Evolutionary conservation across 2,888 invertebrate species (phyloP).

Genomic region (Leptogaster cylindrica): DNA sequence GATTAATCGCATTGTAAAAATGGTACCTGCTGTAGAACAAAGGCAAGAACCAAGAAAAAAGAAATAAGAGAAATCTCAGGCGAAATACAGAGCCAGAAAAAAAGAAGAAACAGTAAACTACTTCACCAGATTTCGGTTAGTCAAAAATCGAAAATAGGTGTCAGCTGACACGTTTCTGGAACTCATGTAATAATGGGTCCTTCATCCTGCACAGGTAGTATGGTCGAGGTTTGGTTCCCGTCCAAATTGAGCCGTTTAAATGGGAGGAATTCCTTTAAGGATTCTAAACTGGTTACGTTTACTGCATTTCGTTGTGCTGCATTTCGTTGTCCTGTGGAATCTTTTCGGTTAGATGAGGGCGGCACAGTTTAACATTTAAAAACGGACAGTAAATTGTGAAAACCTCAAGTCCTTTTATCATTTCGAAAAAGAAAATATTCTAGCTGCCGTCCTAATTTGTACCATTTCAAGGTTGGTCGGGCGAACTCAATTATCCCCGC

Average conservation of each 20-base stretch:
- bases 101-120: no score
- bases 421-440: neutral
- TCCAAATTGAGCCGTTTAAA: constrained; percentile 11
- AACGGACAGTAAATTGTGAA: neutral
- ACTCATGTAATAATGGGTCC: constrained; percentile 7
- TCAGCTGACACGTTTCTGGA: constrained; percentile 14
- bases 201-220: neutral
- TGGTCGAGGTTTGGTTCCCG: neutral
- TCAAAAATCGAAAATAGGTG: constrained; percentile 2
- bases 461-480: neutral
- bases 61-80: no score
- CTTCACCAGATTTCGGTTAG: neutral
- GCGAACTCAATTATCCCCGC: neutral
- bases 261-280: neutral
- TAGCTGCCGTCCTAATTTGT: neutral
- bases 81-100: no score
- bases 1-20: constrained; percentile 25
- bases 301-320: neutral
- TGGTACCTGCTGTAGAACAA: no score
- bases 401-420: constrained; percentile 1
- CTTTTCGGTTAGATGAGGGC: neutral
- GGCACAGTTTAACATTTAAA: constrained; percentile 7
- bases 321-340: neutral
- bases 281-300: neutral
- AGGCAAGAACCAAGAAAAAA: no score